Evolutionary conservation across 2,113 vertebrate species (phyloP).

Genomic region (Dermatemys mawii): DNA sequence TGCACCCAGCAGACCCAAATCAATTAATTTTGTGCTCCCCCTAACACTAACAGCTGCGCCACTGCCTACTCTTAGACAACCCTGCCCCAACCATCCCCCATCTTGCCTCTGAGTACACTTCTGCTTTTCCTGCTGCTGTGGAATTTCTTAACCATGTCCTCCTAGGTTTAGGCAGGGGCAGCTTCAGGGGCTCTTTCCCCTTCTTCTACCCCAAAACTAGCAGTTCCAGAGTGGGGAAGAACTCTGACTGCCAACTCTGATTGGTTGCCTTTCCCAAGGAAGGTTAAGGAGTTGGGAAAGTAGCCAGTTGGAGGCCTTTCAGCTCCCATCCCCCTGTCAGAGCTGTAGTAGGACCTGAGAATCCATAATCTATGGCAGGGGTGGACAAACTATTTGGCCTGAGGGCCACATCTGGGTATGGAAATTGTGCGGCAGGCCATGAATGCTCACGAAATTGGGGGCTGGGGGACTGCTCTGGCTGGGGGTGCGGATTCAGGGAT

Average conservation of each 20-base stretch:
- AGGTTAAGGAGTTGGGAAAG: too few relatives aligned
- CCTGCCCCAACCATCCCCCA: neutral
- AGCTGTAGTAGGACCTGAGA: neutral
- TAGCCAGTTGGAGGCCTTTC: too few relatives aligned
- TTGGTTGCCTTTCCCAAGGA: neutral
- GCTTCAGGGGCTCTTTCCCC: neutral
- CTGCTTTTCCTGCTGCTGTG: neutral
- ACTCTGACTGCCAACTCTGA: neutral
- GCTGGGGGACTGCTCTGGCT: too few relatives aligned
- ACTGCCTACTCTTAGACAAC: neutral
- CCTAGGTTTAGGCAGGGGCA: neutral
- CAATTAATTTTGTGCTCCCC: neutral
- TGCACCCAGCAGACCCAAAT: neutral
- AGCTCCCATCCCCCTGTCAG: neutral
- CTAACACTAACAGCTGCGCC: neutral
- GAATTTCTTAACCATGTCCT: neutral
- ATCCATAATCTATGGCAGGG: neutral
- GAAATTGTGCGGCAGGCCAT: too few relatives aligned
- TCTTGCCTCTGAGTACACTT: neutral
- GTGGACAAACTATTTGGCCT: too few relatives aligned
- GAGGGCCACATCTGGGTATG: too few relatives aligned
- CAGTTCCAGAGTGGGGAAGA: neutral
- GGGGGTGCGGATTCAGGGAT: too few relatives aligned
- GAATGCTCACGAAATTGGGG: too few relatives aligned
- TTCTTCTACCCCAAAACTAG: neutral